Base-by-base conservation (phyloP, 2,888 invertebrate species). In the Epirrita christyi region DNA sequence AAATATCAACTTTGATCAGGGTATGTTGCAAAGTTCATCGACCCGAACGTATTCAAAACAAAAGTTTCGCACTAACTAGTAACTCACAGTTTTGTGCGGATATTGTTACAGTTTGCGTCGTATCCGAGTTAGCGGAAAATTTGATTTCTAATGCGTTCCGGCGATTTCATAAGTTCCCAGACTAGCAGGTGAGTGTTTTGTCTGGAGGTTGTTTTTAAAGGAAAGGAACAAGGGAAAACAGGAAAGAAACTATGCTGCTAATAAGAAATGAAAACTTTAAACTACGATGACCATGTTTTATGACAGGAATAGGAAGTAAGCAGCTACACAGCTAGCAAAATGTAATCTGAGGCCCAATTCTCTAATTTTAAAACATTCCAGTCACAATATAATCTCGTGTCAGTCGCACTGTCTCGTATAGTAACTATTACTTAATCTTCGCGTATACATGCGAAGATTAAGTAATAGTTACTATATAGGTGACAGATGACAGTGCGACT, bases 1-100 rank as follows among this genome's bases (percentile, higher is more conserved):
- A 21, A 21, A 4, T 4, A 21, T 21, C 21, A 21, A 4, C 21
- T 3, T 3, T 3, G 21, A 21, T 4, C 21, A 21, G 21, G 2
- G 21, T 21, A 21, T 2, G 21, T 8, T 6, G n/a, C 36, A 11
- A 36, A 38, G 49, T 44, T 40, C 55, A 28, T 28, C 32, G 40
- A 44, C 45, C 40, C n/a, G 3, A 28, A 15, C 37, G 13, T 14
- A 44, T 40, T 45, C 44, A 50, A 38, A 52, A 57, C 43, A 57
- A 47, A 54, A 52, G 42, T 37, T 47, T 29, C n/a, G n/a, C n/a
- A n/a, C n/a, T n/a, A n/a, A n/a, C n/a, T n/a, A 38, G 43, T 49
- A 28, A 34, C 40, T 29, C 43, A 32, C 48, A 44, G 38, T 49
- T 49, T 13, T 34, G 7, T 15, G 10, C 36, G 29, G 32, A 38